phyloP scores from a whole-genome alignment of 2,113 vertebrate species.

The Rhinopomastus cyanomelas region DNA sequence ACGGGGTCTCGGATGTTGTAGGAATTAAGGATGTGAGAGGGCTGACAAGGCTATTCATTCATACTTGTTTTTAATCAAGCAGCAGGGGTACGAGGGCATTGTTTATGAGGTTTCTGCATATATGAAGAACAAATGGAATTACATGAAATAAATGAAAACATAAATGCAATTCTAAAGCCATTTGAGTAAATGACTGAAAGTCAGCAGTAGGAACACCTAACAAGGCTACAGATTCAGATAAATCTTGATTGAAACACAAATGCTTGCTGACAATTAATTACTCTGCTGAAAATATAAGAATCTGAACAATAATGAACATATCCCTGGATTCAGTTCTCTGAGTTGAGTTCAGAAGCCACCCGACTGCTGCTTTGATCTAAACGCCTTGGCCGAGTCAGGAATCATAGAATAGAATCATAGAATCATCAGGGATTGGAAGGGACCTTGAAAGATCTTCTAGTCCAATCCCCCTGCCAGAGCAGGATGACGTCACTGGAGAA shows the following conservation, averaged over 20 bases:
- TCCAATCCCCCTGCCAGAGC: too few species aligned
- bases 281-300: background rate
- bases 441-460: too few species aligned
- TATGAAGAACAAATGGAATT: background rate
- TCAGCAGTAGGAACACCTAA: background rate
- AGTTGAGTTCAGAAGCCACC: background rate
- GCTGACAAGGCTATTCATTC: conserved; percentile 34
- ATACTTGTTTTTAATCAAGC: conserved; percentile 43
- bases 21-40: conserved; percentile 54
- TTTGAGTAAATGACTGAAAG: background rate
- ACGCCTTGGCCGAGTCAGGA: background rate
- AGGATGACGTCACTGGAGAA: too few species aligned
- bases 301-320: background rate
- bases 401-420: too few species aligned
- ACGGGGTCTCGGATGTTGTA: conserved; percentile 59
- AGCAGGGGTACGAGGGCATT: conserved; percentile 11
- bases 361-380: background rate
- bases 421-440: too few species aligned
- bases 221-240: background rate
- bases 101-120: background rate
- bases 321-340: background rate
- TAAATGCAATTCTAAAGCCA: background rate
- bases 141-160: background rate
- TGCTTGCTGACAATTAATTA: background rate
- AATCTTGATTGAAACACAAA: background rate